phyloP scores from a whole-genome alignment of 2,888 invertebrate genomes.

The Chromoteleia sp. region DNA sequence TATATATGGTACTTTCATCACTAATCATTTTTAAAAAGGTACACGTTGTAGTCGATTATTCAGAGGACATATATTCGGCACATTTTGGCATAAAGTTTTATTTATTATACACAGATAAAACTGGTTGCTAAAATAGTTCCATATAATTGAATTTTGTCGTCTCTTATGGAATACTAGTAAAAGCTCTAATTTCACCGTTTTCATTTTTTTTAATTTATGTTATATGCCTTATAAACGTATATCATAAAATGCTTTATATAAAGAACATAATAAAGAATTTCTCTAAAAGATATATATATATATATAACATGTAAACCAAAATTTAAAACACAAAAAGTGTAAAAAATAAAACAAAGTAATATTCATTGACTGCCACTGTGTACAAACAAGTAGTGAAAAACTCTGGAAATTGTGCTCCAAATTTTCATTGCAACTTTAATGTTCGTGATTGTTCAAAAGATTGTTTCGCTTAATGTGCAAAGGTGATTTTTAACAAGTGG shows the following conservation, averaged over 20 bases:
- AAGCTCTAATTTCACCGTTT: conserved; percentile 48
- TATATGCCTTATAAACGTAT: conserved; percentile 2
- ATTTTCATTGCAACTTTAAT: conserved; percentile 1
- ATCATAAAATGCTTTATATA: conserved; percentile 29
- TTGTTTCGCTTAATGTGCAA: conserved; percentile 5
- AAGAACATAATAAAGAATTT: conserved; percentile 19
- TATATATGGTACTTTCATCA: conserved; percentile 71
- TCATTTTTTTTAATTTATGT: conserved; percentile 5
- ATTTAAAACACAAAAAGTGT: background rate
- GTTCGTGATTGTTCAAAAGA: background rate
- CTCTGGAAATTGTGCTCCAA: conserved; percentile 32
- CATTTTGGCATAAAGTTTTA: conserved; percentile 78
- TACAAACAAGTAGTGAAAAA: conserved; percentile 19
- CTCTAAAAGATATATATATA: conserved; percentile 2
- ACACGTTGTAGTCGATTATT: conserved; percentile 73
- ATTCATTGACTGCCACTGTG: conserved; percentile 15
- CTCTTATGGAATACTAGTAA: conserved; percentile 30
- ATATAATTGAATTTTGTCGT: conserved; percentile 41
- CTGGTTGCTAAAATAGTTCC: conserved; percentile 66
- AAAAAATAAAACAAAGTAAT: background rate
- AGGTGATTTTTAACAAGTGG: conserved; percentile 42
- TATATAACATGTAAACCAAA: background rate
- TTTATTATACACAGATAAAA: conserved; percentile 69
- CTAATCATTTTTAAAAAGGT: conserved; percentile 74
- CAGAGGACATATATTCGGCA: conserved; percentile 78